A percentile compares a stretch with the other conserved stretches of the same genome.
These are phyloP conservation scores for Parochlus steinenii DNA, from an alignment of 2,888 invertebrate genomes.

Conservation along the genomic window DNA sequence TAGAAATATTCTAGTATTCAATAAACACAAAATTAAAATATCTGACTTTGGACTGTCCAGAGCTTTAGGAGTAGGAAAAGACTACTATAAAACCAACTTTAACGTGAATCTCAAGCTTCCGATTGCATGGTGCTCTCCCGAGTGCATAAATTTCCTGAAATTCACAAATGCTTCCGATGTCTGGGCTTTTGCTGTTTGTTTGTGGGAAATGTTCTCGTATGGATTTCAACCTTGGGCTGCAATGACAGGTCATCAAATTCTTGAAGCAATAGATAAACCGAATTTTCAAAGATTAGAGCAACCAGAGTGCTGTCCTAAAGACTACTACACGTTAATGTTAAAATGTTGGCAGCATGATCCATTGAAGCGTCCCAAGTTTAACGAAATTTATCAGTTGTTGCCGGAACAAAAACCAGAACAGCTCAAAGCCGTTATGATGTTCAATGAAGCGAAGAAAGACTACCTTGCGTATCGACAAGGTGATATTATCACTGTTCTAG, in stretches of 20 bases:
- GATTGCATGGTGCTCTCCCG: constrained; percentile 98
- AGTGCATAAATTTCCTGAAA: constrained; percentile 87
- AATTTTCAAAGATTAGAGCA: constrained; percentile 77
- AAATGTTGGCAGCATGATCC: constrained; percentile 96
- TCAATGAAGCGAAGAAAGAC: constrained; percentile 39
- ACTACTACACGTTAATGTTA: constrained; percentile 81
- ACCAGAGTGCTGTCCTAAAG: constrained; percentile 87
- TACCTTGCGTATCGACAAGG: constrained; percentile 71
- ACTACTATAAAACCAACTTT: constrained; percentile 97
- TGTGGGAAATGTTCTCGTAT: constrained; percentile 99
- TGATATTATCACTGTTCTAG: constrained; percentile 83
- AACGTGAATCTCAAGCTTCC: constrained; percentile 93
- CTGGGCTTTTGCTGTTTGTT: constrained; percentile 95
- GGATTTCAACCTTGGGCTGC: constrained; percentile 98
- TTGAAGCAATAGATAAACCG: constrained; percentile 89
- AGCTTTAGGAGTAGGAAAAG: constrained; percentile 91
- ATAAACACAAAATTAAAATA: constrained; percentile 92
- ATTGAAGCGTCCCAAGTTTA: constrained; percentile 72
- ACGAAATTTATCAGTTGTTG: constrained; percentile 59
- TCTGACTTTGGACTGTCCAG: constrained; percentile 95
- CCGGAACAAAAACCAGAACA: constrained; percentile 83
- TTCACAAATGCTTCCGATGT: constrained; percentile 96
- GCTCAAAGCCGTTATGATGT: constrained; percentile 58
- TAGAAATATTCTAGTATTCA: constrained; percentile 92
- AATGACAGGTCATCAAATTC: constrained; percentile 80